These are phyloP conservation scores for Erebia aethiops DNA, from an alignment of 2,888 invertebrate species.

Conservation along the genomic window DNA sequence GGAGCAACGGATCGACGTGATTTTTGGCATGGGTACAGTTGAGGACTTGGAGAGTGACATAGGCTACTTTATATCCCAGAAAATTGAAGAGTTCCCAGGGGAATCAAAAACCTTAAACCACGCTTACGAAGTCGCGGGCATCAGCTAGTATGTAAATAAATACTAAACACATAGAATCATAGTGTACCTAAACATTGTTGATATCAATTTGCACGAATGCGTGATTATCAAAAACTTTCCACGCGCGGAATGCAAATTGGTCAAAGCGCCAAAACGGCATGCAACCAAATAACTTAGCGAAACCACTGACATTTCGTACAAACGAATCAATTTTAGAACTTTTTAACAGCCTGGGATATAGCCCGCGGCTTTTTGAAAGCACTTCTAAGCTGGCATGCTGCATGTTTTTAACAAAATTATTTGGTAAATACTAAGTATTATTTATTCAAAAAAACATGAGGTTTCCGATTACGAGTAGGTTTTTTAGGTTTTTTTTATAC, in stretches of 20 bases:
- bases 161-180: no score
- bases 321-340: constrained; percentile 25
- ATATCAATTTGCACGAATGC: neutral
- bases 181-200: no score
- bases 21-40: no score
- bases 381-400: constrained; percentile 28
- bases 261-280: constrained; percentile 14
- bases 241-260: constrained; percentile 33
- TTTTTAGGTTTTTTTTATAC: no score
- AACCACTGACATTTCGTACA: constrained; percentile 16
- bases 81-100: no score
- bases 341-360: constrained; percentile 38
- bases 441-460: neutral
- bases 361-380: constrained; percentile 42
- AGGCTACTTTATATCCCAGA: no score
- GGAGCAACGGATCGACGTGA: no score
- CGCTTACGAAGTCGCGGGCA: no score
- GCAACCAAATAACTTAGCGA: constrained; percentile 16
- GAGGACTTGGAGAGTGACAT: no score
- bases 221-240: constrained; percentile 8
- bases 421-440: neutral
- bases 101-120: no score
- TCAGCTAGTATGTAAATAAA: no score
- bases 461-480: neutral
- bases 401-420: neutral